Conservation (phyloP, 1,140 invertebrate genomes). For the Drosophila leontia region DNA sequence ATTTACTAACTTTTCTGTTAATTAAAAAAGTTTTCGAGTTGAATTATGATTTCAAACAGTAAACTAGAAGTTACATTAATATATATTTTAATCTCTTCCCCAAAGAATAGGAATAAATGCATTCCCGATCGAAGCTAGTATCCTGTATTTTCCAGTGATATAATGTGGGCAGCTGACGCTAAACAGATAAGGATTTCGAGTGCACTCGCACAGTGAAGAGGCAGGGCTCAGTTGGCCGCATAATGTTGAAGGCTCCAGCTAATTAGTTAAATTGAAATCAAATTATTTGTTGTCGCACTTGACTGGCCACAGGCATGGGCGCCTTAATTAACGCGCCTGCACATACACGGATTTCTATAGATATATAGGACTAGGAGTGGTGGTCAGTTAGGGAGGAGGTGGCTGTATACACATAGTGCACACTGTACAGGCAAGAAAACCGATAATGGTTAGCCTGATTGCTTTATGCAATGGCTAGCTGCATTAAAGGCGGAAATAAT, state of each 20-base stretch:
- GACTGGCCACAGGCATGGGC: conserved; percentile 78
- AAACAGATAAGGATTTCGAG: conserved; percentile 74
- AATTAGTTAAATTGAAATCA: conserved; percentile 85
- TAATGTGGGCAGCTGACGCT: conserved; percentile 65
- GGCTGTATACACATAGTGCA: conserved; percentile 15
- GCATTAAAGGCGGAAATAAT: background rate
- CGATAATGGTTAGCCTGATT: conserved; percentile 58
- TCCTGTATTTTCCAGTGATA: background rate
- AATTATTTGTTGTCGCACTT: conserved; percentile 85
- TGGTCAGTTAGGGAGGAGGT: background rate
- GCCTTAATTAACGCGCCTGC: conserved; percentile 81
- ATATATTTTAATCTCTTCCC: too few species aligned
- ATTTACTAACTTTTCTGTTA: background rate
- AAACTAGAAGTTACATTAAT: background rate
- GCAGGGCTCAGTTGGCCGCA: conserved; percentile 44
- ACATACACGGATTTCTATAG: conserved; percentile 24
- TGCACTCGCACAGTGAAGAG: conserved; percentile 40
- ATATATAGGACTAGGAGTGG: background rate
- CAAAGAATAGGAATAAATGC: background rate
- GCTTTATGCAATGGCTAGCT: conserved; percentile 21
- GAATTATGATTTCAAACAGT: too few species aligned
- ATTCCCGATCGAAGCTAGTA: too few species aligned
- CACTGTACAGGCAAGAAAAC: conserved; percentile 23
- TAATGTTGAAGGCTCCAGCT: conserved; percentile 76
- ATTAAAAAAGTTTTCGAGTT: too few species aligned